A percentile compares a stretch with the other conserved stretches of the same genome.
These are phyloP conservation scores for Callipepla californica DNA, from an alignment of 2,113 vertebrate species.

Conservation along the genomic window DNA sequence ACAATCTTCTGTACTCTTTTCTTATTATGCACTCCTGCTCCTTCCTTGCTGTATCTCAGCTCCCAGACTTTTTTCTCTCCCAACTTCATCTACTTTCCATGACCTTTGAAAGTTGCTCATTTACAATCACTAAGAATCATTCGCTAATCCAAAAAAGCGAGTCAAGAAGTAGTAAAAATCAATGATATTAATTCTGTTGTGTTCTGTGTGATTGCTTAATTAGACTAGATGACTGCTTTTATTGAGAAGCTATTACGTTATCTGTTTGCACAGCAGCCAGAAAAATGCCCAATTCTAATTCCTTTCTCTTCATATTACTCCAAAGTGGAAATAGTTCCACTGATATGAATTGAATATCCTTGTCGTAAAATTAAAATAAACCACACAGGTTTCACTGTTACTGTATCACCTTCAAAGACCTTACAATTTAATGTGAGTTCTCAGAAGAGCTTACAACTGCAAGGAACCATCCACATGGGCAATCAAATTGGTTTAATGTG, in stretches of 20 bases:
- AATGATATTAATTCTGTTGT: neutral
- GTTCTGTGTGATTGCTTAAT: neutral
- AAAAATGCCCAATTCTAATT: neutral
- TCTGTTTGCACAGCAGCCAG: neutral
- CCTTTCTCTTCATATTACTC: neutral
- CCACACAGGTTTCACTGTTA: neutral
- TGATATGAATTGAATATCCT: neutral
- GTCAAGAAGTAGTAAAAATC: neutral
- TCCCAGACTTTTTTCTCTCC: neutral
- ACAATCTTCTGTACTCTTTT: neutral
- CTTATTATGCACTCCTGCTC: neutral
- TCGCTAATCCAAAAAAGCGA: neutral
- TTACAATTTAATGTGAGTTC: fast-evolving
- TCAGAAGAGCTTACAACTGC: neutral
- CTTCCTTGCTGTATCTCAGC: neutral
- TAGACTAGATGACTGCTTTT: neutral
- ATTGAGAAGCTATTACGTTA: neutral
- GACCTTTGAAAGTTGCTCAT: neutral
- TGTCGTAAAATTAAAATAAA: neutral
- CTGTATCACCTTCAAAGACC: neutral
- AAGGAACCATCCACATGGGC: neutral
- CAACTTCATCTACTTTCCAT: neutral
- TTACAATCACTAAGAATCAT: neutral
- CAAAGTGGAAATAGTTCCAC: neutral
- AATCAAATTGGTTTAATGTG: neutral